phyloP scores from a whole-genome alignment of 1,140 invertebrate genomes.

The Euura saliciscinereae region DNA sequence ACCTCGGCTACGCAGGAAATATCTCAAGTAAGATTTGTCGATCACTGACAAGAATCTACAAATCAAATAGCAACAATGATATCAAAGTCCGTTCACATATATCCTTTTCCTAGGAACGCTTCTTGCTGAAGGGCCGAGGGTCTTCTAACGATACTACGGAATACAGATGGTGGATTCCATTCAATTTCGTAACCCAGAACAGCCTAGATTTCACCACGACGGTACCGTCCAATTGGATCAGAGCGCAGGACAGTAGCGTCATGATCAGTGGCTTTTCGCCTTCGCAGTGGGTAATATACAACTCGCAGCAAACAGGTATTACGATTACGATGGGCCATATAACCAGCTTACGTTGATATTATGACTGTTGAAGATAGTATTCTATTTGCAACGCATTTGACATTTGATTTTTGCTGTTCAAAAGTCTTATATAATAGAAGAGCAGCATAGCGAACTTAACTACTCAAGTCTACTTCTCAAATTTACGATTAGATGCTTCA shows the following conservation, averaged over 20 bases:
- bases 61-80: too few relatives aligned
- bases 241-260: slow-evolving; percentile 37
- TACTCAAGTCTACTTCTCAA: too few relatives aligned
- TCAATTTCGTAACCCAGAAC: slow-evolving; percentile 55
- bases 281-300: slow-evolving; percentile 61
- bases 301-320: slow-evolving; percentile 59
- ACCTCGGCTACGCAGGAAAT: slow-evolving; percentile 52
- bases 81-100: too few relatives aligned
- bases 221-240: slow-evolving; percentile 50
- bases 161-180: slow-evolving; percentile 55
- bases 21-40: slow-evolving; percentile 49
- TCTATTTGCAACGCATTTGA: too few relatives aligned
- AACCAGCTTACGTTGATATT: background rate
- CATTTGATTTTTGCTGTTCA: too few relatives aligned
- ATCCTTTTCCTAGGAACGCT: background rate
- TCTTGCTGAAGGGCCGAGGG: slow-evolving; percentile 6
- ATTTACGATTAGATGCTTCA: too few relatives aligned
- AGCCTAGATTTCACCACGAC: slow-evolving; percentile 50
- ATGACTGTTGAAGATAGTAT: background rate
- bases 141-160: background rate
- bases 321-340: background rate
- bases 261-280: slow-evolving; percentile 48
- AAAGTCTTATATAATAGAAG: too few relatives aligned
- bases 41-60: background rate
- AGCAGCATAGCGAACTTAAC: too few relatives aligned